A percentile compares a stretch with the other conserved stretches of the same genome.
phyloP scores from a whole-genome alignment of 2,888 invertebrate species.

The Meganola albula region DNA sequence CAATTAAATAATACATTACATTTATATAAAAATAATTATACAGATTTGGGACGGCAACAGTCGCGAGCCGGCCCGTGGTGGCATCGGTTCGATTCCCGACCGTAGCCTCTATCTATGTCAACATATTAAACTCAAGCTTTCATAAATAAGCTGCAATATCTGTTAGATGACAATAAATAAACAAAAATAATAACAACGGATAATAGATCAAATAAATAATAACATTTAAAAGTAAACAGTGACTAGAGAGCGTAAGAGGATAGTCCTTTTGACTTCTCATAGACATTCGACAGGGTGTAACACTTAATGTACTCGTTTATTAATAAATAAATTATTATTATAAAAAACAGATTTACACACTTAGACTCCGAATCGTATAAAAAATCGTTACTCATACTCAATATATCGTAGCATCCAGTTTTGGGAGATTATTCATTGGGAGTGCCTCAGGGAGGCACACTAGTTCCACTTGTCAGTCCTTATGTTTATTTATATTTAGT shows the following conservation, averaged over 20 bases:
- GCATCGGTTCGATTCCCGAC: constrained; percentile 38
- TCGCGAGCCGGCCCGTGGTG: constrained; percentile 48
- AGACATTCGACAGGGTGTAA: constrained; percentile 72
- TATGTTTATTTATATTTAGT: constrained; percentile 36
- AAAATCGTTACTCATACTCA: constrained; percentile 56
- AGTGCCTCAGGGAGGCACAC: constrained; percentile 42
- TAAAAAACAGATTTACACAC: constrained; percentile 61
- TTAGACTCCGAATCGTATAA: constrained; percentile 72
- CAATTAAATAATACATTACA: constrained; percentile 74
- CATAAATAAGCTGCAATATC: constrained; percentile 56
- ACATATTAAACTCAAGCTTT: constrained; percentile 69
- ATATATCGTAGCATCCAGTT: constrained; percentile 43
- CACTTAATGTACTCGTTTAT: constrained; percentile 60
- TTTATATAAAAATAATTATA: constrained; percentile 71
- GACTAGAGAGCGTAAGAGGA: constrained; percentile 63
- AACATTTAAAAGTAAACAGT: constrained; percentile 63
- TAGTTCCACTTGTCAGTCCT: constrained; percentile 50
- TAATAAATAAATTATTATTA: constrained; percentile 64
- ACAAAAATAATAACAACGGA: constrained; percentile 35
- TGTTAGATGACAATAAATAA: constrained; percentile 59
- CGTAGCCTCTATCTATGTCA: constrained; percentile 41
- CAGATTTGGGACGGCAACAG: constrained; percentile 40
- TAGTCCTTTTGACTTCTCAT: constrained; percentile 50
- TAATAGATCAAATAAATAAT: constrained; percentile 44
- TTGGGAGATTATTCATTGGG: constrained; percentile 28